Conservation (phyloP, 2,113 vertebrate genomes). For the Mus spicilegus region DNA sequence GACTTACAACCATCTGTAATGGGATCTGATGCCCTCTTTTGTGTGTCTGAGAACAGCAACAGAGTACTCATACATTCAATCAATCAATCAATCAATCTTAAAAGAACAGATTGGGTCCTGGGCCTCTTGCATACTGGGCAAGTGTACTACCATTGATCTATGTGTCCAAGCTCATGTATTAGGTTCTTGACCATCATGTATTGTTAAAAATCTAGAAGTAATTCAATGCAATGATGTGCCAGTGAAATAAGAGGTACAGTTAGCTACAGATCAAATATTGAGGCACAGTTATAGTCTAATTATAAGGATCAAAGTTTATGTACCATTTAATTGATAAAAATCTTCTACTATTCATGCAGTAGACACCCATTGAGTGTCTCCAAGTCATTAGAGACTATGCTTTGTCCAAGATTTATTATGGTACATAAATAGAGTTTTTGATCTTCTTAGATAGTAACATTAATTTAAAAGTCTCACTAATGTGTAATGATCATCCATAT, state of each 20-base stretch:
- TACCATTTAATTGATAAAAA: not conserved
- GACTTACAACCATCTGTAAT: no score
- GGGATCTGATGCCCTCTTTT: no score
- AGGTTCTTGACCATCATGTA: not conserved
- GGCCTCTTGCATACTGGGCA: no score
- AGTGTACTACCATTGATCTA: not conserved
- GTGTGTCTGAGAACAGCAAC: no score
- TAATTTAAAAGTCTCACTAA: slow-evolving; percentile 18
- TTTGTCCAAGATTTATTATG: not conserved
- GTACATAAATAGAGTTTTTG: not conserved
- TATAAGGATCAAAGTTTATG: not conserved
- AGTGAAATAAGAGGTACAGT: not conserved
- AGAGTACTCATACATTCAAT: no score
- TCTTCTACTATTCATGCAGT: not conserved
- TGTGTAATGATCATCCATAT: slow-evolving; percentile 14
- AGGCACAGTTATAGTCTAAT: not conserved
- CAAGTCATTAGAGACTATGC: not conserved
- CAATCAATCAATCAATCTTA: no score
- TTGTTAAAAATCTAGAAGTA: slow-evolving; percentile 2
- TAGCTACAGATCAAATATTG: not conserved
- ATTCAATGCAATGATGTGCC: not conserved
- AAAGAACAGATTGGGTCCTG: not conserved
- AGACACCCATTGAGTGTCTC: not conserved
- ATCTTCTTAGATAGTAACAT: not conserved
- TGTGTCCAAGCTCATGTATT: not conserved